Evolutionary conservation across 2,888 invertebrate species (phyloP), one percentile per base, ranked within the genome.

Genomic region (Lottia gigantea): DNA sequence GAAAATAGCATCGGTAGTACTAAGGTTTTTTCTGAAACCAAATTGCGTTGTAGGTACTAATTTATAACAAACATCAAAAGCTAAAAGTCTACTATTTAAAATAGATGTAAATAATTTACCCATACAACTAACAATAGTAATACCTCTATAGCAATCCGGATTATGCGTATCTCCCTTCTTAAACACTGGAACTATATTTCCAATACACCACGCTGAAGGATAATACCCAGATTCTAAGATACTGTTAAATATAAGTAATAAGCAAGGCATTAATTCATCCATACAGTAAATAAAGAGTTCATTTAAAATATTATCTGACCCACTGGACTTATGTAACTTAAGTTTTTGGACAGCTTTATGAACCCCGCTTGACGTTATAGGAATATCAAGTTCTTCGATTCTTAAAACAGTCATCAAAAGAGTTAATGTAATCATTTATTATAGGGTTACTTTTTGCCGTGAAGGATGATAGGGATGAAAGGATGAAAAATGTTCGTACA

Each of bases 141-240:
- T 55, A 19, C 55, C 55, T 14, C n/a, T 55, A 23, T 55, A 55
- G n/a, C 55, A 55, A n/a, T 55, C 55, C 3, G 66, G 46, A 47
- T 66, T 49, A 66, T 23, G 3, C 2, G 12, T 47, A 25, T 66
- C 66, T 47, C 66, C 47, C 14, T 15, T n/a, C 40, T 66, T 66
- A 66, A 65, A 66, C 14, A 46, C 66, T 12, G 66, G 66, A n/a
- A 66, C 66, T n/a, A 66, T 46, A 49, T 47, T 46, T 23, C 47
- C 47, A 23, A 49, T 47, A 47, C 26, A 66, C 66, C 66, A 66
- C 0, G 31, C 16, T 11, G 66, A n/a, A 46, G 66, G 66, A 23
- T 47, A 66, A 26, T 46, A 23, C 16, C 66, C 66, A 25, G 66
- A 47, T 15, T 46, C 26, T 23, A 66, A n/a, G 23, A 66, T 66